Conservation (phyloP, 2,888 invertebrate species). For the Calameuta idolon region DNA sequence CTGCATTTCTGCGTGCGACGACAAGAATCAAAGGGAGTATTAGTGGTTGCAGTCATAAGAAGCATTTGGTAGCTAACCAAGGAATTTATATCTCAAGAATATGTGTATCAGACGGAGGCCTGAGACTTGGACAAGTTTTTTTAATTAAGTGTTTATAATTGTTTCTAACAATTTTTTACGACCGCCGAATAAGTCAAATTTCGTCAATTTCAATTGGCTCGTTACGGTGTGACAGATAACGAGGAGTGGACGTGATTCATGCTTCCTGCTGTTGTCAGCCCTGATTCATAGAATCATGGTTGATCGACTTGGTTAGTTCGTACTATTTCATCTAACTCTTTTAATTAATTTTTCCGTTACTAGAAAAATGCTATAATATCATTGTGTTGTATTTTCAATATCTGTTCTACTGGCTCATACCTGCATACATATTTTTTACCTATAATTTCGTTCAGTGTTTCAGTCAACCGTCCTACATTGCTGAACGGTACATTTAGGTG, state of each 20-base stretch:
- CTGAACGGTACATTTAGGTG: slow-evolving; percentile 31
- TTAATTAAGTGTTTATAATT: not conserved
- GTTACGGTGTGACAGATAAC: slow-evolving; percentile 8
- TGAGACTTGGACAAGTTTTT: not conserved
- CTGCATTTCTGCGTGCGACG: not conserved
- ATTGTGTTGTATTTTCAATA: not conserved
- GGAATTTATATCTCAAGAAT: not conserved
- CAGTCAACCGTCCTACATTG: not conserved
- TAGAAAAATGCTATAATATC: not conserved
- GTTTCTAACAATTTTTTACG: not conserved
- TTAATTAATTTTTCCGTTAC: slow-evolving; percentile 24
- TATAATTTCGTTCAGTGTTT: slow-evolving; percentile 7
- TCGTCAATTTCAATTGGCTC: not conserved
- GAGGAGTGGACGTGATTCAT: slow-evolving; percentile 55
- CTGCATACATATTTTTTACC: not conserved
- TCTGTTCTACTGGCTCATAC: not conserved
- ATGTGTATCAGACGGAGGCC: not conserved
- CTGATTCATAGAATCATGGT: slow-evolving; percentile 70
- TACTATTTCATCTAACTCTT: slow-evolving; percentile 43
- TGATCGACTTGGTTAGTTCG: slow-evolving; percentile 73
- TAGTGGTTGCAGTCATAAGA: not conserved
- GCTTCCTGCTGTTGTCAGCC: slow-evolving; percentile 62
- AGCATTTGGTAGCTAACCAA: not conserved
- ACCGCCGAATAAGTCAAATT: not conserved
- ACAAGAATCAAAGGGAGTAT: not conserved